Conservation (phyloP, 2,113 vertebrate species). For the Mohoua ochrocephala region DNA sequence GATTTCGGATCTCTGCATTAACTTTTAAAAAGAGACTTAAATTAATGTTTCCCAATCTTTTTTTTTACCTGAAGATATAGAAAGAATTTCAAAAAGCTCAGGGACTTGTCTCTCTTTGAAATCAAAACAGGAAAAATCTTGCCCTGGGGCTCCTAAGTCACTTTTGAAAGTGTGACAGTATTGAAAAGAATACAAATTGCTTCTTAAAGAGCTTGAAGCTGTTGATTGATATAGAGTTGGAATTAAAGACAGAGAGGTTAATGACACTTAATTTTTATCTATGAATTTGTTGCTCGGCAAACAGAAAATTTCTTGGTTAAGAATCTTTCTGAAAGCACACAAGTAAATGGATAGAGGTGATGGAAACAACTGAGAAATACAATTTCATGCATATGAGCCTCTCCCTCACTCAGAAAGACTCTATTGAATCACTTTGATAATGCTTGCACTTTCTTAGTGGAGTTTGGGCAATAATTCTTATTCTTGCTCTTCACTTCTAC, state of each 20-base stretch:
- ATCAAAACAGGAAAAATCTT: not conserved
- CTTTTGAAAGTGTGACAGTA: not conserved
- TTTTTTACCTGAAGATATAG: not conserved
- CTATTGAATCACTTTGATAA: not conserved
- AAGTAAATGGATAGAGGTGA: not conserved
- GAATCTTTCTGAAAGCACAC: not conserved
- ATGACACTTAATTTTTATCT: not conserved
- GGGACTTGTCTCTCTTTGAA: not conserved
- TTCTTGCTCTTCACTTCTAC: not conserved
- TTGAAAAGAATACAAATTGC: not conserved
- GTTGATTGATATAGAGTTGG: not conserved
- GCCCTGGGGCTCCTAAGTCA: not conserved
- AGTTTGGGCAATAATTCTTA: not conserved
- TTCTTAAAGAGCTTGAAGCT: not conserved
- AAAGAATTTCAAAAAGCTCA: not conserved
- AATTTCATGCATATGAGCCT: not conserved
- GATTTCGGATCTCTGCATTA: not conserved
- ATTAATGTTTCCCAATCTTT: not conserved
- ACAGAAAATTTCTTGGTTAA: not conserved
- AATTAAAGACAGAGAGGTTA: not conserved
- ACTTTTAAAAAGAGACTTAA: not conserved
- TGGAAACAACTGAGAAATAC: not conserved
- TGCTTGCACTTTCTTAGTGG: fast-evolving
- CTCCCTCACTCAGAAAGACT: not conserved
- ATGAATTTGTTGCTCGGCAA: not conserved